Evolutionary conservation across 64 coral and sea anemone genomes (phyloP), one percentile per base, ranked within the genome.

Genomic region (Montipora cactus): DNA sequence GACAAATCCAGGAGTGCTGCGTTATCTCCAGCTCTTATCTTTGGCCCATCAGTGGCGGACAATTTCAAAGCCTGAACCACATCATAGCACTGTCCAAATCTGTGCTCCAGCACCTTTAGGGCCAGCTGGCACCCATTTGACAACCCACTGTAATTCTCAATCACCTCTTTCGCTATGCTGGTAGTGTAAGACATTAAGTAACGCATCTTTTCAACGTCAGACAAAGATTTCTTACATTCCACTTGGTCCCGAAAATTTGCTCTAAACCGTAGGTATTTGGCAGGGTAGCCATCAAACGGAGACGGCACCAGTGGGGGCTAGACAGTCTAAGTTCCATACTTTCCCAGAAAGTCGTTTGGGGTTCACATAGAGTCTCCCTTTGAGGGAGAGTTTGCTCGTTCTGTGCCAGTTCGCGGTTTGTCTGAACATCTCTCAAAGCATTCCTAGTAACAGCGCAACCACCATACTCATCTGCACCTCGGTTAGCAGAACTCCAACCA

Each of bases 81-180:
- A 37, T 57, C 53, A 57, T 57, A 3, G 53, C 53, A 11, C 53
- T 57, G 53, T 11, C 53, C 6, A 57, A 57, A 11, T 57, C 53
- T 57, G 53, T 57, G 53, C 53, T 57, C 53, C 11, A 57, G 11
- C 53, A 94, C 76, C 7, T 89, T 79, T 19, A 89, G 72, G 48
- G 79, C 92, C 5, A 94, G 50, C 49, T 81, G 67, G 57, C 76
- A 83, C 12, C 92, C 86, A 75, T 94, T 87, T n/a, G 71, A 78
- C 14, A 94, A 23, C 9, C 92, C 92, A 76, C 89, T 57, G 76
- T 94, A 94, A 10, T 45, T 83, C 49, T 89, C 79, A 51, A 94
- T 89, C 22, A 79, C 79, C 64, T 76, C 21, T 13, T 47, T 89
- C 9, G 87, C 79, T 72, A 61, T 94, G 2, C 87, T 87, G 25